Base-by-base conservation (phyloP, 2,113 vertebrate genomes). In the Dendrocopos noguchii region DNA sequence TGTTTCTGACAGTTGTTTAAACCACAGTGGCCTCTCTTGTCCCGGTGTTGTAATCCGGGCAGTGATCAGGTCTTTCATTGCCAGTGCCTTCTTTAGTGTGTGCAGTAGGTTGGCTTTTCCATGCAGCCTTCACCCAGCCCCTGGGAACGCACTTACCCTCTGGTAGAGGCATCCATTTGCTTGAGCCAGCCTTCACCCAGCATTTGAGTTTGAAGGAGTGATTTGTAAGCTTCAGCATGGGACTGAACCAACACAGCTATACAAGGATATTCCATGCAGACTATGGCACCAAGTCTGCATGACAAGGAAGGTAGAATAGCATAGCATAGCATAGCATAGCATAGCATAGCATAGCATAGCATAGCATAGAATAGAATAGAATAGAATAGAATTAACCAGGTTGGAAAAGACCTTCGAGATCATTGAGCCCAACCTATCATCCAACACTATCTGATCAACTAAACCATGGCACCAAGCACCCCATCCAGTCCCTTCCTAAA, bases 1-100 rank as follows among this genome's bases (percentile, higher is more conserved):
- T 90, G 61, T 66, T 90, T 65, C 88, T 83, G 61, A 80, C 83
- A 91, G 66, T 65, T 94, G 81, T 95, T 94, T 96, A 85, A 67
- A 78, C 50, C 33, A 50, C 57, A 78, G 76, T 57, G 82, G 84
- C 81, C 81, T 85, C 72, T 71, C 60, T 96, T 36, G 4, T 39
- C 66, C 93, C 78, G 27, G 76, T 75, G 76, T 66, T 75, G 87
- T 75, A 91, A 91, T 80, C 36, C 63, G 44, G 65, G 81, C 72
- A 72, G 60, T 0, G 1, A 22, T 39, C 83, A 72, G 76, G 34
- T 44, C 8, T 2, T 85, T 53, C 68, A 36, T 5, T 91, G 90
- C 92, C 90, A 91, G 17, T 57, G 68, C 53, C 59, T 93, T 39
- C 65, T 55, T 44, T 36, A 67, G 28, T 50, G 34, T 1, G 0